Evolutionary conservation across 2,888 invertebrate genomes (phyloP), one percentile per base, ranked within the genome.

Genomic region (Caradrina kadenii): DNA sequence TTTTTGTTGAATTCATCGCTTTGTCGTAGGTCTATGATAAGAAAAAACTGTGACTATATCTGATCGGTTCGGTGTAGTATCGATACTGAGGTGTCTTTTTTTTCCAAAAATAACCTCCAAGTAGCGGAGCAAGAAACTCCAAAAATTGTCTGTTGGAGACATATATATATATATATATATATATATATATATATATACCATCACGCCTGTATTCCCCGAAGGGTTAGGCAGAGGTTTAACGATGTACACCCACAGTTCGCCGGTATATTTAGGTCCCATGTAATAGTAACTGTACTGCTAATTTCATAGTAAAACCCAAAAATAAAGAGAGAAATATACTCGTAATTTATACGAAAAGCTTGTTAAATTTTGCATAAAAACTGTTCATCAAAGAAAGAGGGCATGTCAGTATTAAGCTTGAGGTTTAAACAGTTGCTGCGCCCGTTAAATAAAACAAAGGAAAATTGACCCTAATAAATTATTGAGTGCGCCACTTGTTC

Each of bases 1-100:
- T 92, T 91, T 90, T 88, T 85, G 74, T 82, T 69, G 74, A 77
- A 78, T 76, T 76, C 73, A 71, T 76, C 71, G 76, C 79, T 80
- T 68, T 76, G 76, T 74, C 62, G 63, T 74, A 73, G 75, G 67
- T 70, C 77, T 66, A 31, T 31, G 56, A 49, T 8, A 50, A 55
- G 17, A 69, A 76, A 76, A 80, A 76, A 53, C 35, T 53, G 19
- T 65, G 59, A 59, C 81, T 64, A 59, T 65, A 68, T 53, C 79
- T 13, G 64, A 78, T 72, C 19, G 48, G 50, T 72, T 63, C 42
- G 56, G 56, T 61, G 61, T n/a, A 52, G 78, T 52, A 56, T 48
- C 50, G 4, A 49, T 21, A n/a, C 15, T 49, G 10, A 22, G 19
- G 17, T 49, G 45, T 11, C 11, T 8, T 26, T 66, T n/a, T 22